Evolutionary conservation across 2,113 vertebrate genomes (phyloP).

Genomic region (Alethe diademata): DNA sequence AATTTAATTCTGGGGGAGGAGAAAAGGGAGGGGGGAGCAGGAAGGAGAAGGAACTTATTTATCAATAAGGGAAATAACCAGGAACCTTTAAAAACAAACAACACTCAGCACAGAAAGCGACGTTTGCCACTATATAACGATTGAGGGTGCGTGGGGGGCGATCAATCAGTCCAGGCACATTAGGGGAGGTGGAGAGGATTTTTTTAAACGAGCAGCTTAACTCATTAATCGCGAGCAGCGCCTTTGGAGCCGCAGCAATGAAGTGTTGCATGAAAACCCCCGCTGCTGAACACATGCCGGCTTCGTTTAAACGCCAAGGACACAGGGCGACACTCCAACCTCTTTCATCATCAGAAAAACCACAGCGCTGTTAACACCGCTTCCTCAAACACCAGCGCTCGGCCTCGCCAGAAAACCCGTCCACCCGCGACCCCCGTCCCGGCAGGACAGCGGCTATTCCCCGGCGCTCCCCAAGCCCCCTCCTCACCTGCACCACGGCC

Average conservation of each 20-base stretch:
- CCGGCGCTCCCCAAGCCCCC: neutral
- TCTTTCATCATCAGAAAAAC: constrained; percentile 12
- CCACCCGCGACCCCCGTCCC: neutral
- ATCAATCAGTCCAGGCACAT: neutral
- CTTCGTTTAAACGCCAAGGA: constrained; percentile 15
- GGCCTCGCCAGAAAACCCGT: neutral
- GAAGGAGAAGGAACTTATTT: constrained; percentile 55
- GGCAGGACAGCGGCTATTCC: neutral
- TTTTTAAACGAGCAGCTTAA: constrained; percentile 14
- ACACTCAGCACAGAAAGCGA: neutral
- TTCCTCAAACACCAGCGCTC: neutral
- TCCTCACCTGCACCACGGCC: constrained; percentile 17
- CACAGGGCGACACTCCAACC: constrained; percentile 6
- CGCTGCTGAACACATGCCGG: constrained; percentile 1
- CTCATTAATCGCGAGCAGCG: neutral
- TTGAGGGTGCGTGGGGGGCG: neutral
- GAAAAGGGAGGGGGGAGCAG: constrained; percentile 42
- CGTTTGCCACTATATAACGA: neutral
- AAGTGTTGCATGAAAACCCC: neutral
- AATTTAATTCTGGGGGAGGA: constrained; percentile 68
- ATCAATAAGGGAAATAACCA: constrained; percentile 46
- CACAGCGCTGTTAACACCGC: neutral
- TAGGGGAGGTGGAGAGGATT: neutral
- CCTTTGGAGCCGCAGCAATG: neutral
- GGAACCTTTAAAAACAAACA: neutral